Percentiles rank a stretch among this genome's conserved stretches.
These are phyloP conservation scores for Ruditapes philippinarum DNA, from an alignment of 1,140 invertebrate genomes.

Conservation along the genomic window DNA sequence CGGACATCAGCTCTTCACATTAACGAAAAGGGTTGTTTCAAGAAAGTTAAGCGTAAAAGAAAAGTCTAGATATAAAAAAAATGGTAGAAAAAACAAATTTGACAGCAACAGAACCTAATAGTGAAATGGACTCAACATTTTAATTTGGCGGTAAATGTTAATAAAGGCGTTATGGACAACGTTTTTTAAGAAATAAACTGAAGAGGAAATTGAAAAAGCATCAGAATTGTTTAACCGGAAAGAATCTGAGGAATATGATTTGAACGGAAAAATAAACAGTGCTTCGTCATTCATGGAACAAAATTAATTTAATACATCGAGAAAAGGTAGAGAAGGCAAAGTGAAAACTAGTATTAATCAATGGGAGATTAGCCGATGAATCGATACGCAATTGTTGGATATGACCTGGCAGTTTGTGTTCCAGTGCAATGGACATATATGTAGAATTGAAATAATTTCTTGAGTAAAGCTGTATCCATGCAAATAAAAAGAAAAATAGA, in stretches of 20 bases:
- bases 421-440: not conserved
- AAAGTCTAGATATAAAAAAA: no score
- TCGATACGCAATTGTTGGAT: not conserved
- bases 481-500: not conserved
- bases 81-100: not conserved
- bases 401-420: not conserved
- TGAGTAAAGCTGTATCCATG: not conserved
- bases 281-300: not conserved
- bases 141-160: not conserved
- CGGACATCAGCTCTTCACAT: no score
- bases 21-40: no score
- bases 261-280: not conserved
- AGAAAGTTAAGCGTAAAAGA: no score
- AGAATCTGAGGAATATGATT: not conserved
- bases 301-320: not conserved
- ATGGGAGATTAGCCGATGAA: not conserved
- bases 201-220: not conserved
- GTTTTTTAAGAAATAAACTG: not conserved
- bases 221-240: not conserved
- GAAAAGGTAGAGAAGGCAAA: not conserved
- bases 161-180: not conserved
- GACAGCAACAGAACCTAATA: not conserved
- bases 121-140: not conserved
- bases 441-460: not conserved
- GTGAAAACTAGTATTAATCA: not conserved